phyloP scores from a whole-genome alignment of 2,888 invertebrate genomes.

The Blera fallax region DNA sequence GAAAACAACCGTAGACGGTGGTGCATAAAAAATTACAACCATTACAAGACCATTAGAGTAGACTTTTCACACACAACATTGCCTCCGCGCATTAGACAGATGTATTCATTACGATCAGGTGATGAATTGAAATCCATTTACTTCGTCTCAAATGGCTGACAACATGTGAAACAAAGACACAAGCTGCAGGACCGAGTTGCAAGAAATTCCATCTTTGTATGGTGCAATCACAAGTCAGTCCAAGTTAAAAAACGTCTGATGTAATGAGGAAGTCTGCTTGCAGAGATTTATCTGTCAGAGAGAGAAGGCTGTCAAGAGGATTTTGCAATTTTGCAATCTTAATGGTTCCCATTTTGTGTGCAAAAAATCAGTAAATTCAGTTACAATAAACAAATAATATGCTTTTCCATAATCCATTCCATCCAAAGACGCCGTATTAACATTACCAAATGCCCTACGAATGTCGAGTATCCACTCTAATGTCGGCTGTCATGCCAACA shows the following conservation, averaged over 20 bases:
- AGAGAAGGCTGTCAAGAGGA: constrained; percentile 37
- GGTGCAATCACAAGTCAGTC: constrained; percentile 27
- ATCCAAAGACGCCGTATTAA: constrained; percentile 9
- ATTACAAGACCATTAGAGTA: constrained; percentile 21
- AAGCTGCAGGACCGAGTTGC: constrained; percentile 2
- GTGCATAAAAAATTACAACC: constrained; percentile 17
- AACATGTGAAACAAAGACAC: constrained; percentile 36
- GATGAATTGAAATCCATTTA: constrained; percentile 58
- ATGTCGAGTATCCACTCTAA: constrained; percentile 9
- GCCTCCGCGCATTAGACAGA: neutral
- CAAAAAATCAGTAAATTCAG: neutral
- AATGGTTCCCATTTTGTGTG: neutral
- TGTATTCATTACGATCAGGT: constrained; percentile 45
- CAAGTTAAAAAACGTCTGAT: constrained; percentile 33
- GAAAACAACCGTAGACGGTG: constrained; percentile 1
- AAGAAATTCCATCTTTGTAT: constrained; percentile 38
- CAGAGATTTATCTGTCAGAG: constrained; percentile 26
- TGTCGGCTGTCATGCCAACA: constrained; percentile 61
- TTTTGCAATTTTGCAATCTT: constrained; percentile 16
- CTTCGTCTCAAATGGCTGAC: constrained; percentile 19
- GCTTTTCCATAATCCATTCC: neutral
- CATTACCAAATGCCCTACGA: neutral
- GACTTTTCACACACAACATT: constrained; percentile 20
- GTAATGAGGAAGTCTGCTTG: constrained; percentile 56
- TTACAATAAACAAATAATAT: neutral